These are phyloP conservation scores for Phrynocephalus guinanensis DNA, from an alignment of 2,797 vertebrate genomes.

Conservation along the genomic window DNA sequence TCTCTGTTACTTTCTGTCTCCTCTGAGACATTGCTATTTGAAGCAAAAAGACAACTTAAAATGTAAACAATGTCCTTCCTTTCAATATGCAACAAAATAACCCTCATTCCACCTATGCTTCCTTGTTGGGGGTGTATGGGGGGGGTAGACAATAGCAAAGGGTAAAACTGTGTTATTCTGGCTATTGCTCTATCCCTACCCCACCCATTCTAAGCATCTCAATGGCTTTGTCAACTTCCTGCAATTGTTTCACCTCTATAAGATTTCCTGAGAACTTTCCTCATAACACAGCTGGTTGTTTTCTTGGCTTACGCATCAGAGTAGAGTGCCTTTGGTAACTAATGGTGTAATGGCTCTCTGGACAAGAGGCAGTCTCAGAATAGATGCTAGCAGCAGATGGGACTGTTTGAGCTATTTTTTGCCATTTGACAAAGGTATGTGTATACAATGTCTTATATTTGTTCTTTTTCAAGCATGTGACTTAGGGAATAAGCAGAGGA, in stretches of 20 bases:
- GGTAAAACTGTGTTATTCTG: constrained; percentile 44
- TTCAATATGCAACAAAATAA: not conserved
- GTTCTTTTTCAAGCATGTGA: constrained; percentile 52
- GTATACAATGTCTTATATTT: constrained; percentile 30
- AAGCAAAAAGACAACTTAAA: constrained; percentile 22
- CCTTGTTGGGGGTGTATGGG: not conserved
- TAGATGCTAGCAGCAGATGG: constrained; percentile 63
- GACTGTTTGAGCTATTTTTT: constrained; percentile 61
- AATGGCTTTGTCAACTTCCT: constrained; percentile 77
- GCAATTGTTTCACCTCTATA: constrained; percentile 76
- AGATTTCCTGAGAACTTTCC: constrained; percentile 78
- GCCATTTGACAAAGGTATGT: constrained; percentile 45
- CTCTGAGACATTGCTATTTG: constrained; percentile 49
- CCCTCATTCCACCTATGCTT: not conserved
- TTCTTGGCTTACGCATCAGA: constrained; percentile 56
- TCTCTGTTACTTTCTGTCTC: not conserved
- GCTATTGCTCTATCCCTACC: not conserved
- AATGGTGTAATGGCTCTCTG: constrained; percentile 29
- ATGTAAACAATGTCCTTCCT: not conserved
- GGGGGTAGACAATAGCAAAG: not conserved
- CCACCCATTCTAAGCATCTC: constrained; percentile 72
- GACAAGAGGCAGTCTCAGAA: constrained; percentile 27
- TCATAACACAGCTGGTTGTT: constrained; percentile 57
- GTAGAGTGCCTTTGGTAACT: constrained; percentile 46
- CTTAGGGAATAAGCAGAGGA: constrained; percentile 78